These are phyloP conservation scores for Alectoris magna DNA, from an alignment of 2,797 vertebrate species.

Conservation along the genomic window DNA sequence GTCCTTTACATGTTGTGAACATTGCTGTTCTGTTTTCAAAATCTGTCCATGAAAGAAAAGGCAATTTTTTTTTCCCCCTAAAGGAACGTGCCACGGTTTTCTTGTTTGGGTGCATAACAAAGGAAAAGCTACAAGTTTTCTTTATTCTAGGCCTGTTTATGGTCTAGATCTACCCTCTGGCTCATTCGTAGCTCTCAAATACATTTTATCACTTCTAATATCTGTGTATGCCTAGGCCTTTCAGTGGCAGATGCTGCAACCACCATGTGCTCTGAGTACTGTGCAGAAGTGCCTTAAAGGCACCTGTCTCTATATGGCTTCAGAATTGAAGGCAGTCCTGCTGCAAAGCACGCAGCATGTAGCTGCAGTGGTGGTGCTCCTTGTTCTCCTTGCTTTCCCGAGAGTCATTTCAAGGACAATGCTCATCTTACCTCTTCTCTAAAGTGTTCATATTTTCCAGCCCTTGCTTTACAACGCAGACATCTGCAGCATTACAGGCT, in stretches of 20 bases:
- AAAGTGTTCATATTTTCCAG: neutral
- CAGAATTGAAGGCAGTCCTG: neutral
- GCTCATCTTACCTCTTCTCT: rapidly evolving
- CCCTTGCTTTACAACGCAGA: rapidly evolving
- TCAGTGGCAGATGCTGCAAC: rapidly evolving
- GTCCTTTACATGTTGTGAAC: neutral
- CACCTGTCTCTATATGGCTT: rapidly evolving
- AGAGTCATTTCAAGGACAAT: neutral
- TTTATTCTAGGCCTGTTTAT: neutral
- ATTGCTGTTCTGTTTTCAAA: neutral
- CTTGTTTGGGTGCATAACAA: neutral
- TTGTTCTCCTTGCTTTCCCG: rapidly evolving
- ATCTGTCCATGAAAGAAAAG: neutral
- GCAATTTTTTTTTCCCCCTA: neutral
- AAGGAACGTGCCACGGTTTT: neutral
- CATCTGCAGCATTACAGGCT: rapidly evolving
- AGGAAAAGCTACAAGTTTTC: neutral
- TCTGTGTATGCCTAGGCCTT: neutral
- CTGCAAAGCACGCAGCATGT: rapidly evolving
- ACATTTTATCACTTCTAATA: neutral
- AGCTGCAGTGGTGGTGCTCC: neutral
- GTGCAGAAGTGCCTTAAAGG: neutral
- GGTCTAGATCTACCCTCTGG: neutral
- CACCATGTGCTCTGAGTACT: rapidly evolving
- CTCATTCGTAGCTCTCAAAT: neutral